These are phyloP conservation scores for Phasia obesa DNA, from an alignment of 2,888 invertebrate genomes.

Conservation along the genomic window DNA sequence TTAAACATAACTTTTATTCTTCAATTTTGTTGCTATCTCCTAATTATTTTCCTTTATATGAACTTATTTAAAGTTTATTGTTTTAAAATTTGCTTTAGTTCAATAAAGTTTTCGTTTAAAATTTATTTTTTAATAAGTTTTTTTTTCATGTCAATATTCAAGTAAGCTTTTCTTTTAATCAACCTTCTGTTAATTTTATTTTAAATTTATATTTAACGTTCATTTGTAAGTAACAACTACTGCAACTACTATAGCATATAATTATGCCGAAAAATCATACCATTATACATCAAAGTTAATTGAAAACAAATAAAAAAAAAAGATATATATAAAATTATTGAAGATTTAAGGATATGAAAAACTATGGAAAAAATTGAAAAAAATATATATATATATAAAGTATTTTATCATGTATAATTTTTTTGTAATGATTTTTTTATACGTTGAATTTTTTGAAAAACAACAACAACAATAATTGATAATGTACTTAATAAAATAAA, in stretches of 20 bases:
- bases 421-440: constrained; percentile 71
- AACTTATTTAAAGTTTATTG: constrained; percentile 31
- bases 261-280: constrained; percentile 57
- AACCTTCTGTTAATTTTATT: constrained; percentile 38
- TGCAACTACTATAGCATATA: constrained; percentile 55
- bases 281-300: constrained; percentile 56
- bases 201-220: constrained; percentile 58
- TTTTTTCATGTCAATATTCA: constrained; percentile 15
- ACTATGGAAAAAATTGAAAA: constrained; percentile 22
- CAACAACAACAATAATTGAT: constrained; percentile 69
- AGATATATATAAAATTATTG: constrained; percentile 48
- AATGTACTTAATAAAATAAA: constrained; percentile 68
- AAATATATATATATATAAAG: constrained; percentile 54
- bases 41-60: constrained; percentile 14
- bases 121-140: constrained; percentile 10
- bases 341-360: constrained; percentile 36
- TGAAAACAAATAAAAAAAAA: too few relatives aligned
- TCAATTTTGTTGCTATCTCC: constrained; percentile 37
- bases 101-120: constrained; percentile 23
- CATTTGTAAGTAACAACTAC: constrained; percentile 61
- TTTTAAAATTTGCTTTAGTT: constrained; percentile 34
- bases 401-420: constrained; percentile 71
- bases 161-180: constrained; percentile 47
- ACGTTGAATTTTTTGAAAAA: constrained; percentile 65
- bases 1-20: constrained; percentile 64